A percentile compares a stretch with the other conserved stretches of the same genome.
These are phyloP conservation scores for Henricia sp. DNA, from an alignment of 53 echinoderm and acorn worm genomes.

Conservation along the genomic window DNA sequence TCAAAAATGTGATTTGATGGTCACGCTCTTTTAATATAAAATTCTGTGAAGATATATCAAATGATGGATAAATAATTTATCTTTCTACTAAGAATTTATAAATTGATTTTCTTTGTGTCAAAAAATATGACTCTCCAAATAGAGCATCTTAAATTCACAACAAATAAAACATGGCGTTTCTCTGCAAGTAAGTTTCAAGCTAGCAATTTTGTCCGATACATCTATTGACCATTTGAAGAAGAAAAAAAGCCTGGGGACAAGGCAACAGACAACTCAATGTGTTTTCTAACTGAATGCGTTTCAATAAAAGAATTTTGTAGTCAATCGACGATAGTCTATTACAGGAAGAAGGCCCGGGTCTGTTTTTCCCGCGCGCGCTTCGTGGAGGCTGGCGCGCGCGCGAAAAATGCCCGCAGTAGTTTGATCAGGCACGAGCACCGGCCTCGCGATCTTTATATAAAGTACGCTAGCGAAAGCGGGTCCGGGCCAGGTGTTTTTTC, in stretches of 20 bases:
- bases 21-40: no score
- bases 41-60: no score
- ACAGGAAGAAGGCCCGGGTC: neutral
- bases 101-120: no score
- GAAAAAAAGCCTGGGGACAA: slow-evolving; percentile 29
- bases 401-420: neutral
- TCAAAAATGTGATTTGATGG: no score
- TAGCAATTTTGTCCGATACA: neutral
- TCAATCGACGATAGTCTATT: slow-evolving; percentile 12
- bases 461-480: slow-evolving; percentile 7
- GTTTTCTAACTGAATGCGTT: slow-evolving; percentile 45
- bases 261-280: slow-evolving; percentile 34
- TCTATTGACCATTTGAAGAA: slow-evolving; percentile 41
- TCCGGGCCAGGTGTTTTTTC: slow-evolving; percentile 61
- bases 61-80: no score
- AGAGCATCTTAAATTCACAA: no score
- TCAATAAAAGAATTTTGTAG: slow-evolving; percentile 26
- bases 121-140: no score
- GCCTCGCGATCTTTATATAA: neutral
- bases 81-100: no score
- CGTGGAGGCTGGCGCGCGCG: neutral
- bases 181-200: no score
- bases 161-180: no score
- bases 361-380: neutral
- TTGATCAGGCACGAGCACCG: no score